A percentile compares a stretch with the other conserved stretches of the same genome.
Conservation (phyloP, 2,113 vertebrate species). For the Mustela nigripes region DNA sequence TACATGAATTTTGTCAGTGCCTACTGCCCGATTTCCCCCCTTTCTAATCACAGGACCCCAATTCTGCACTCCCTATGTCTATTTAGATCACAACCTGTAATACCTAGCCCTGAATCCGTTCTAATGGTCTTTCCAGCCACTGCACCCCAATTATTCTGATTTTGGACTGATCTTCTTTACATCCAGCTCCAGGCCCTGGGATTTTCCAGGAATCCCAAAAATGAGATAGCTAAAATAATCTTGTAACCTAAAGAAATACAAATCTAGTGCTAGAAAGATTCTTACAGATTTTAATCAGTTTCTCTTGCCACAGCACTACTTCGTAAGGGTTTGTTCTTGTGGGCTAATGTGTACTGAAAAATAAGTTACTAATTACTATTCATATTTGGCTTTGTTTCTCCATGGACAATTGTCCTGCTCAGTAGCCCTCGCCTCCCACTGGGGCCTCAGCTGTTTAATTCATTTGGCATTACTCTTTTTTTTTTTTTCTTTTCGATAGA, state of each 20-base stretch:
- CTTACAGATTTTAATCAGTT: neutral
- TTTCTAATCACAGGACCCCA: too few species aligned
- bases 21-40: neutral
- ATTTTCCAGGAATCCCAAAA: neutral
- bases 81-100: neutral
- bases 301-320: neutral
- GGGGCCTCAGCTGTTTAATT: conserved; percentile 47
- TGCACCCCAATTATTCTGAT: neutral
- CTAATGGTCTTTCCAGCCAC: neutral
- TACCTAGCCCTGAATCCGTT: neutral
- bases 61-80: neutral
- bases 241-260: neutral
- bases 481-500: neutral
- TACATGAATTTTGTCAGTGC: neutral
- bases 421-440: neutral
- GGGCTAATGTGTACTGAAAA: neutral
- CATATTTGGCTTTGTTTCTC: neutral
- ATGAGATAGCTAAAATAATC: neutral
- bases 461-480: neutral
- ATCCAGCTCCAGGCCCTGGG: neutral
- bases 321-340: neutral
- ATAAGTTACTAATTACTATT: neutral
- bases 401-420: neutral
- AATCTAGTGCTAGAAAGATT: neutral
- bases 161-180: neutral